phyloP scores from a whole-genome alignment of 1,140 invertebrate genomes.

The Tetranychus urticae region DNA sequence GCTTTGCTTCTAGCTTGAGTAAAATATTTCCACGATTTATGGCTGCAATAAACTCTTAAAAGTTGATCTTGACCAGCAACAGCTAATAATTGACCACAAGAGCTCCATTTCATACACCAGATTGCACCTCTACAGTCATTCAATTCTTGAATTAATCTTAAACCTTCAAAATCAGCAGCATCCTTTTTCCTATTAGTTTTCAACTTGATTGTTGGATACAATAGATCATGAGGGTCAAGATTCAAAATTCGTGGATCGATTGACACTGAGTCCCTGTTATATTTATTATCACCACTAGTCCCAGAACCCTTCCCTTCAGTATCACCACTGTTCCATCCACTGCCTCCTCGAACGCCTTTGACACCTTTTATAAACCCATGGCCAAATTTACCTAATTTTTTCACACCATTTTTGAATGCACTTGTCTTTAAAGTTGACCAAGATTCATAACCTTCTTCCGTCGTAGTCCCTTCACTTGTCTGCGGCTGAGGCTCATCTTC shows the following conservation, averaged over 20 bases:
- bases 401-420: background rate
- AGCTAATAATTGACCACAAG: slow-evolving; percentile 26
- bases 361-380: slow-evolving; percentile 6
- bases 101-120: slow-evolving; percentile 27
- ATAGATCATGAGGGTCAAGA: background rate
- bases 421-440: background rate
- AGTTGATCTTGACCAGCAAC: slow-evolving; percentile 29
- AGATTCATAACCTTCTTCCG: background rate
- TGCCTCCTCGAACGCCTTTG: background rate
- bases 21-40: slow-evolving; percentile 19
- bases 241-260: background rate
- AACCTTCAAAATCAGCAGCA: slow-evolving; percentile 9
- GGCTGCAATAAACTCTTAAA: slow-evolving; percentile 25
- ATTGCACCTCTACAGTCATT: slow-evolving; percentile 19
- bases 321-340: background rate
- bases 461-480: background rate
- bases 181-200: slow-evolving; percentile 11
- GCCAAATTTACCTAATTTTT: slow-evolving; percentile 6
- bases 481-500: slow-evolving; percentile 1
- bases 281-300: background rate
- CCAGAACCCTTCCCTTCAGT: background rate
- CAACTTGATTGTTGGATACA: slow-evolving; percentile 1
- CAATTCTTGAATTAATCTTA: slow-evolving; percentile 10
- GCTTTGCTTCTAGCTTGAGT: slow-evolving; percentile 10
- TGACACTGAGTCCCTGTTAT: background rate